Percentiles rank a stretch among this genome's conserved stretches.
phyloP scores from a whole-genome alignment of 2,888 invertebrate genomes.

The Synanthedon vespiformis region DNA sequence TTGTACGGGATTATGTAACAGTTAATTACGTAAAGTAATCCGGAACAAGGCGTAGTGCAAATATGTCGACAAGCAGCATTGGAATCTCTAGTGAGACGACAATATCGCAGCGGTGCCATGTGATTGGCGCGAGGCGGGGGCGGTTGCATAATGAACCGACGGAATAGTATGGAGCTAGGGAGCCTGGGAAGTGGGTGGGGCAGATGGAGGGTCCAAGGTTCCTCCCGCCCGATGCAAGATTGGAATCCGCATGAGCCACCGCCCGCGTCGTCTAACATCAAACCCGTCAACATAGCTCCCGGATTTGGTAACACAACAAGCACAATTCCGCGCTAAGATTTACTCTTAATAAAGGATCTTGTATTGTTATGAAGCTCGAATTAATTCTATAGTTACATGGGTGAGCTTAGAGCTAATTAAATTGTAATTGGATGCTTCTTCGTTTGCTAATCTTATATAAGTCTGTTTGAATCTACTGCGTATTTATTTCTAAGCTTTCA shows the following conservation, averaged over 20 bases:
- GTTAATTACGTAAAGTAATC: neutral
- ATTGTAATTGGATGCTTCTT: constrained; percentile 5
- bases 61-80: constrained; percentile 41
- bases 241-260: constrained; percentile 43
- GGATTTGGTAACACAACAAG: constrained; percentile 12
- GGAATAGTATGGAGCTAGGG: constrained; percentile 1
- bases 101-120: constrained; percentile 59
- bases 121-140: constrained; percentile 64
- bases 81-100: constrained; percentile 54
- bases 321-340: constrained; percentile 3
- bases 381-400: constrained; percentile 1
- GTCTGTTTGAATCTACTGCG: neutral
- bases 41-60: neutral
- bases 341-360: constrained; percentile 5
- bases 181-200: constrained; percentile 19
- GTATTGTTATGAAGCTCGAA: constrained; percentile 1
- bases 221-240: constrained; percentile 28
- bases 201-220: constrained; percentile 16
- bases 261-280: constrained; percentile 31
- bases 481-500: constrained; percentile 1
- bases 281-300: constrained; percentile 39
- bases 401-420: constrained; percentile 5
- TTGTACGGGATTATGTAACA: too few species aligned
- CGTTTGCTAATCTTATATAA: neutral
- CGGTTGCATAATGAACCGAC: constrained; percentile 64